Conservation (phyloP, 2,888 invertebrate genomes). For the Xiphydria camelus region DNA sequence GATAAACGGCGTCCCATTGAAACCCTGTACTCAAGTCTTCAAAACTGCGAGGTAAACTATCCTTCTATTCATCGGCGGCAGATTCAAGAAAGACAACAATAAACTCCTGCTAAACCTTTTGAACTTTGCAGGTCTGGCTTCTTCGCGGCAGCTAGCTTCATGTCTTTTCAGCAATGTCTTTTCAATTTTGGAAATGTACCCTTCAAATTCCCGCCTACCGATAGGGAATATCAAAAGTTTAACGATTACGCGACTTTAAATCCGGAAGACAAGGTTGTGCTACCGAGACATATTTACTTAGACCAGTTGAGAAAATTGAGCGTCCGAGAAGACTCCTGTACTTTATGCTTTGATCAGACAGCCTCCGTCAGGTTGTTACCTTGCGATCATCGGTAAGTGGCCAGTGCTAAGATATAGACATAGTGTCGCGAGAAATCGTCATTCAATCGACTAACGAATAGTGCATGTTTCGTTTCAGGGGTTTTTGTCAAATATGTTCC, state of each 20-base stretch:
- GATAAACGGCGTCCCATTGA: slow-evolving; percentile 76
- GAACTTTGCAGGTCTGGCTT: slow-evolving; percentile 71
- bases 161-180: slow-evolving; percentile 93
- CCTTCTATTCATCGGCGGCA: background rate
- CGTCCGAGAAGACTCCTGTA: slow-evolving; percentile 82
- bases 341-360: slow-evolving; percentile 81
- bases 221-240: slow-evolving; percentile 70
- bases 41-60: slow-evolving; percentile 69
- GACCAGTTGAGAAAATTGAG: slow-evolving; percentile 74
- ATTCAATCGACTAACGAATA: no score
- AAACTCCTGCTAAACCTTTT: slow-evolving; percentile 6
- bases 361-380: slow-evolving; percentile 77
- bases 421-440: no score
- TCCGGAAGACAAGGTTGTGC: slow-evolving; percentile 78
- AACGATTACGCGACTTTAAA: slow-evolving; percentile 77
- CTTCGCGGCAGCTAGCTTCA: slow-evolving; percentile 94
- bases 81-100: no score
- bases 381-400: slow-evolving; percentile 83
- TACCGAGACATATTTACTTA: slow-evolving; percentile 81
- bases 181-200: slow-evolving; percentile 88
- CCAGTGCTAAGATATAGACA: no score
- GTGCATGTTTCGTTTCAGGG: slow-evolving; percentile 62
- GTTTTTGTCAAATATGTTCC: slow-evolving; percentile 82
- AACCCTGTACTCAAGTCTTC: slow-evolving; percentile 75
- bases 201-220: slow-evolving; percentile 75